Base-by-base conservation (phyloP, 2,113 vertebrate genomes). In the Okapia johnstoni region DNA sequence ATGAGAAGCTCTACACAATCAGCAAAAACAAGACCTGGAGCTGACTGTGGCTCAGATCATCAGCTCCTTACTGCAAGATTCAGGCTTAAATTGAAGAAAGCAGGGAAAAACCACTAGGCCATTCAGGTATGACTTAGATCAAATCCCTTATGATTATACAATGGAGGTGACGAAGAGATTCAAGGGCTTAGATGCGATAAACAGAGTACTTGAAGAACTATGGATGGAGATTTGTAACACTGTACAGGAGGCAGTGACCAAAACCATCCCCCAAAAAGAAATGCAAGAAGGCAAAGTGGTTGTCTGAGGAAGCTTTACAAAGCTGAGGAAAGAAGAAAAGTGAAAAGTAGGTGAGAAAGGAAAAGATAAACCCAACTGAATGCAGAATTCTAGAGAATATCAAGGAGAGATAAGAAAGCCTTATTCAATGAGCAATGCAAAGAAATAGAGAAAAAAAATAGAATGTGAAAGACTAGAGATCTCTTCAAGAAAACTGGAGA, bases 151-250 rank as follows among this genome's bases (percentile, higher is more conserved):
- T 36, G 63, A 70, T 70, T 70, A 70, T 3, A 70, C n/a, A 36
- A 2, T 36, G n/a, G 63, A 70, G 8, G n/a, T 70, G n/a, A 70
- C 19, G 4, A 70, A 11, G 11, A 70, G 17, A 70, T 21, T 70
- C 63, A 70, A 70, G 63, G 63, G 17, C 17, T 36, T 36, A 70
- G 63, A 21, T 21, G n/a, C 21, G 63, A 57, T 57, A 70, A n/a
- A 57, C 23, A 70, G n/a, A 36, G n/a, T 36, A n/a, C 33, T n/a
- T 66, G 61, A 66, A n/a, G 33, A n/a, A n/a, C 61, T 66, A 66
- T 66, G 63, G 63, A 17, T 0, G 17, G 63, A 70, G n/a, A 2
- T 70, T 36, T 21, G n/a, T 70, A 36, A 70, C n/a, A 70, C 0
- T 36, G 17, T 70, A 21, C 36, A 70, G 63, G 8, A 36, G n/a